phyloP scores from a whole-genome alignment of 2,113 vertebrate species.

The Brachypteracias leptosomus region DNA sequence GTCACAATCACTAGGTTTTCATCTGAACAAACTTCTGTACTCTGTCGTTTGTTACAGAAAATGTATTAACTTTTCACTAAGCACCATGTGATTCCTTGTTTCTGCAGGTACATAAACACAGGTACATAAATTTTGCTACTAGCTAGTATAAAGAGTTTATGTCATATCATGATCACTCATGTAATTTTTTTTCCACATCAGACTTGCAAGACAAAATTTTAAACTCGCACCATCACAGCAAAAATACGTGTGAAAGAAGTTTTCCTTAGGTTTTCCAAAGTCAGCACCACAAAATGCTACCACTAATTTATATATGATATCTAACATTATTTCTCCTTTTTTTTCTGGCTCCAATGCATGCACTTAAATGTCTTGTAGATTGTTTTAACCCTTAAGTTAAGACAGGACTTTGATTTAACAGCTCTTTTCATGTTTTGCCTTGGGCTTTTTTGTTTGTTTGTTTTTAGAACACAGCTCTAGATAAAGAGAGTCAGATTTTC shows the following conservation, averaged over 20 bases:
- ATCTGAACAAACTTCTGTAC: neutral
- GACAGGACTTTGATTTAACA: neutral
- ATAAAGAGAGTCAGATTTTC: conserved; percentile 91
- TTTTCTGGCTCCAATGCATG: conserved; percentile 70
- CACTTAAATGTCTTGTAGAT: neutral
- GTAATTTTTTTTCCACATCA: conserved; percentile 15
- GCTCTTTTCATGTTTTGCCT: neutral
- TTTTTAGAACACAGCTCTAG: conserved; percentile 94
- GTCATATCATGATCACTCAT: neutral
- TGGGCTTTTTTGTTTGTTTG: conserved; percentile 7
- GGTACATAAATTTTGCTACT: neutral
- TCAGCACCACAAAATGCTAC: neutral
- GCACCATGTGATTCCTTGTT: neutral
- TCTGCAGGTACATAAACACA: neutral
- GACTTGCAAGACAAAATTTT: conserved; percentile 10
- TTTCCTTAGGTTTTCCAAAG: neutral
- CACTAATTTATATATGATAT: neutral
- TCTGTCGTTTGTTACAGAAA: neutral
- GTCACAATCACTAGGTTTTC: neutral
- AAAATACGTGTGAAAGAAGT: neutral
- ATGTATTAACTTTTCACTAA: neutral
- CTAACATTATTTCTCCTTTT: conserved; percentile 75
- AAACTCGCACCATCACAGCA: neutral
- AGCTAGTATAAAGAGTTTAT: neutral
- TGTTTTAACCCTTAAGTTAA: neutral